Percentiles rank a stretch among this genome's conserved stretches.
These are phyloP conservation scores for Mantis religiosa DNA, from an alignment of 2,888 invertebrate species.

Conservation along the genomic window DNA sequence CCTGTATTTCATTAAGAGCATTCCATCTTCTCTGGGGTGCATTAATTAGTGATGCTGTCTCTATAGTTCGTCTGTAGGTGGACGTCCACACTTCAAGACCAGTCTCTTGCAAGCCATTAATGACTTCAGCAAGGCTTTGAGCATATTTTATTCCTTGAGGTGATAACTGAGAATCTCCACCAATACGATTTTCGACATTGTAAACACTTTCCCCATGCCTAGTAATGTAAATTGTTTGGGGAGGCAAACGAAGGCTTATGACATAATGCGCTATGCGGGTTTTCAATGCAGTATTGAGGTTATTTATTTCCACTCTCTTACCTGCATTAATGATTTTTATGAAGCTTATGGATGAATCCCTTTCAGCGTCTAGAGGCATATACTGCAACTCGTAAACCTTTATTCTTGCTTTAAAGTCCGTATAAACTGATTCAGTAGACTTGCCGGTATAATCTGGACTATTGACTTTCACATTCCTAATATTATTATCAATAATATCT, in stretches of 20 bases:
- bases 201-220: constrained; percentile 97
- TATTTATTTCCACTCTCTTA: constrained; percentile 87
- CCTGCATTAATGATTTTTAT: constrained; percentile 80
- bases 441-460: constrained; percentile 96
- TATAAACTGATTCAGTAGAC: constrained; percentile 85
- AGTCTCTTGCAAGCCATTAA: constrained; percentile 70
- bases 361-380: constrained; percentile 81
- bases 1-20: constrained; percentile 97
- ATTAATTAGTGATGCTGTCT: constrained; percentile 83
- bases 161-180: constrained; percentile 87
- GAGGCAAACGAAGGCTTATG: constrained; percentile 98
- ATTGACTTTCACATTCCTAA: constrained; percentile 94
- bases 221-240: constrained; percentile 93
- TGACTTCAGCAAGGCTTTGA: not conserved
- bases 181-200: constrained; percentile 88
- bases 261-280: constrained; percentile 96
- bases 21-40: constrained; percentile 98
- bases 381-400: constrained; percentile 93
- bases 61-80: constrained; percentile 91
- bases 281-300: constrained; percentile 94
- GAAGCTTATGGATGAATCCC: constrained; percentile 80
- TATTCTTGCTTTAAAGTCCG: constrained; percentile 85
- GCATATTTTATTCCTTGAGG: constrained; percentile 56
- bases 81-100: constrained; percentile 94
- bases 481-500: constrained; percentile 91